phyloP scores from a whole-genome alignment of 2,797 vertebrate genomes.

The Hapalemur alaotrensis region DNA sequence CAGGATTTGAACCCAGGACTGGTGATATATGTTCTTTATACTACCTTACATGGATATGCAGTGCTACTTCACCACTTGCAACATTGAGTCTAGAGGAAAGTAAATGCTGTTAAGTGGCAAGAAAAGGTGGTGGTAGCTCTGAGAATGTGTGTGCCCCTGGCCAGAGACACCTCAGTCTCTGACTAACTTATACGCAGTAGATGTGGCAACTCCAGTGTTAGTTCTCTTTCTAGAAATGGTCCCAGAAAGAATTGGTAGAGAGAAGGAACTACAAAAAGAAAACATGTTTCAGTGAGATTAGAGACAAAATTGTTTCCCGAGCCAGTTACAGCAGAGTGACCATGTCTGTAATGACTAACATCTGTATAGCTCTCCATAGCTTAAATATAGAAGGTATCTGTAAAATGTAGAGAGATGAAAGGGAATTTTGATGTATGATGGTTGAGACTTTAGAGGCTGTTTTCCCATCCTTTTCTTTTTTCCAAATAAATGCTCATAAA shows the following conservation, averaged over 20 bases:
- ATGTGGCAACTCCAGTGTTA: not conserved
- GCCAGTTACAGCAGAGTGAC: not conserved
- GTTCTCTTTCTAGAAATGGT: not conserved
- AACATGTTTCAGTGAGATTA: not conserved
- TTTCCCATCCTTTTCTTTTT: not conserved
- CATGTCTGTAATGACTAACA: conserved; percentile 31
- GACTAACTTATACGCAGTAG: not conserved
- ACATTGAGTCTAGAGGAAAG: not conserved
- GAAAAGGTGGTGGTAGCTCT: not conserved
- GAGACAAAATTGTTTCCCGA: conserved; percentile 41
- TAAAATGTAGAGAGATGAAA: conserved; percentile 60
- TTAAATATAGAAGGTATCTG: conserved; percentile 14
- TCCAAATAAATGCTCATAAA: conserved; percentile 61
- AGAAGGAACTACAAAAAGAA: conserved; percentile 33
- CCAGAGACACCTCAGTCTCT: not conserved
- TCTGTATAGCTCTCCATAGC: conserved; percentile 6
- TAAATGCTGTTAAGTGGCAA: not conserved
- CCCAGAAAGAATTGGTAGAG: conserved; percentile 5
- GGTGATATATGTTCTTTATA: not conserved
- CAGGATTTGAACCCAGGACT: not conserved
- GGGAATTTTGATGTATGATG: conserved; percentile 28
- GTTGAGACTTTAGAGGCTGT: conserved; percentile 14
- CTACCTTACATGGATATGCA: not conserved
- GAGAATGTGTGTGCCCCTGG: not conserved
- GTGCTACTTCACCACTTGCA: not conserved